Evolutionary conservation across 2,113 vertebrate genomes (phyloP).

Genomic region (Delphinus delphis): DNA sequence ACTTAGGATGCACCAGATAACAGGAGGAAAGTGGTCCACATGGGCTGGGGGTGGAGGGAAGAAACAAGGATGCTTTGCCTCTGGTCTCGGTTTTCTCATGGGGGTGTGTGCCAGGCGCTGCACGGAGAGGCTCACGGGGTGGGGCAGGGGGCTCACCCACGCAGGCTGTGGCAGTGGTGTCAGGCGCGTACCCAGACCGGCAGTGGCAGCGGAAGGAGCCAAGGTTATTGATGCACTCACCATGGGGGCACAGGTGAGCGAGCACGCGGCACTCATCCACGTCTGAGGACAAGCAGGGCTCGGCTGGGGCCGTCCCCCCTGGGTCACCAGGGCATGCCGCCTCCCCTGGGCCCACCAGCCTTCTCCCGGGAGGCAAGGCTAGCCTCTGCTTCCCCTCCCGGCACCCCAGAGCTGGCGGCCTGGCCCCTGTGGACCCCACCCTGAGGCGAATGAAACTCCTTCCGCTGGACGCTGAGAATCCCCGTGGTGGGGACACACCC

Average conservation of each 20-base stretch:
- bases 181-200: conserved; percentile 87
- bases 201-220: conserved; percentile 97
- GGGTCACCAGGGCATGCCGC: background rate
- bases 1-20: background rate
- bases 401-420: too few species aligned
- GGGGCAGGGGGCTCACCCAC: conserved; percentile 83
- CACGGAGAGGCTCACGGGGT: accelerated
- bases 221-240: conserved; percentile 95
- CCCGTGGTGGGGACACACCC: too few species aligned
- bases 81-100: background rate
- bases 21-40: background rate
- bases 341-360: background rate
- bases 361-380: background rate
- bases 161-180: conserved; percentile 89
- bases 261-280: conserved; percentile 95
- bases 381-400: background rate
- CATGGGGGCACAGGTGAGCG: conserved; percentile 90
- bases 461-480: accelerated
- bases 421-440: background rate
- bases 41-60: too few species aligned
- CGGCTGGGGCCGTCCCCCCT: background rate
- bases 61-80: background rate
- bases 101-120: accelerated
- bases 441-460: background rate
- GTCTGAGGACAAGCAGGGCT: conserved; percentile 81